phyloP scores from a whole-genome alignment of 1,140 invertebrate genomes.

The Trachymyrmex cornetzi region DNA sequence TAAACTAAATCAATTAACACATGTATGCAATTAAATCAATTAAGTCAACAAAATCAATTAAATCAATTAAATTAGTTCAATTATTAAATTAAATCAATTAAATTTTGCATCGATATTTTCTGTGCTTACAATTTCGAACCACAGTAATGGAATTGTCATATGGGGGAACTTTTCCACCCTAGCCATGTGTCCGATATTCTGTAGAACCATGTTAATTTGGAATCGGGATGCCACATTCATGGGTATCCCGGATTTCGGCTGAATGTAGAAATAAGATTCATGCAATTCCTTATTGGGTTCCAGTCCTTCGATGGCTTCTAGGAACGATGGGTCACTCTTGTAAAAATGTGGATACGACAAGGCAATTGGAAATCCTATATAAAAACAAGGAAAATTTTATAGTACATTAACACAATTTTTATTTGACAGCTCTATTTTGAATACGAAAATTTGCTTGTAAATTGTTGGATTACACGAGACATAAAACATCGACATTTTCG shows the following conservation, averaged over 20 bases:
- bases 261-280: slow-evolving; percentile 90
- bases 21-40: too few relatives aligned
- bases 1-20: too few relatives aligned
- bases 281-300: slow-evolving; percentile 90
- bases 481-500: background rate
- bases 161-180: slow-evolving; percentile 89
- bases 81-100: background rate
- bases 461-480: background rate
- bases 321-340: slow-evolving; percentile 89
- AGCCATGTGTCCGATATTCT: slow-evolving; percentile 89
- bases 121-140: slow-evolving; percentile 95
- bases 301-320: slow-evolving; percentile 91
- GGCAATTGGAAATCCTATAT: slow-evolving; percentile 92
- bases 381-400: slow-evolving; percentile 38
- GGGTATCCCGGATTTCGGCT: slow-evolving; percentile 92
- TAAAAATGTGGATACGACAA: slow-evolving; percentile 96
- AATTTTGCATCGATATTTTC: background rate
- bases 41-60: too few relatives aligned
- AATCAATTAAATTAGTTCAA: too few relatives aligned
- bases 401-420: background rate
- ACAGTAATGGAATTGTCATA: slow-evolving; percentile 91
- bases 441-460: background rate
- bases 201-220: slow-evolving; percentile 94
- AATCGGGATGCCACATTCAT: slow-evolving; percentile 91
- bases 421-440: background rate